Evolutionary conservation across 2,113 vertebrate genomes (phyloP).

Genomic region (Spea multiplicata): DNA sequence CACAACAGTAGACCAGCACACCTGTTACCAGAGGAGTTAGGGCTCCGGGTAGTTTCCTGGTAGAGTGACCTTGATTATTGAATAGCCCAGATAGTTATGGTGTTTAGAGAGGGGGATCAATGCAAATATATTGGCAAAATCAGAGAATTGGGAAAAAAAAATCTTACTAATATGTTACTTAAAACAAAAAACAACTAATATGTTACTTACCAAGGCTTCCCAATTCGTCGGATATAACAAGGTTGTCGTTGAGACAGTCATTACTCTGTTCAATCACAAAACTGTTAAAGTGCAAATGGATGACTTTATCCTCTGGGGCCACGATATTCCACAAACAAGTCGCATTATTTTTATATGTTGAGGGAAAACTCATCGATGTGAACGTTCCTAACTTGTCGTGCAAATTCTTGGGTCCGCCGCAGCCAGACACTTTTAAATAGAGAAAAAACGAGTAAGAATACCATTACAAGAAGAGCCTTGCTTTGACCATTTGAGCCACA

Average conservation of each 20-base stretch:
- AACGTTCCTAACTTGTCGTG: constrained; percentile 3
- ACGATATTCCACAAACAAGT: constrained; percentile 68
- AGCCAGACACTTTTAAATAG: constrained; percentile 27
- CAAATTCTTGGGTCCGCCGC: constrained; percentile 23
- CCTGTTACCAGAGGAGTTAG: too few relatives aligned
- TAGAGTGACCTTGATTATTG: too few relatives aligned
- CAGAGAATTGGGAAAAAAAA: too few relatives aligned
- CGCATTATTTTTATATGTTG: constrained; percentile 62
- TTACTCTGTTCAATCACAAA: constrained; percentile 69
- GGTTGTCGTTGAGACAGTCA: constrained; percentile 63
- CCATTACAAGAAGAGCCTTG: too few relatives aligned
- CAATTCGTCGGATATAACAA: constrained; percentile 58
- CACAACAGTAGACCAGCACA: too few relatives aligned
- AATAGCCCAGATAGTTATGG: too few relatives aligned
- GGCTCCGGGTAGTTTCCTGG: too few relatives aligned
- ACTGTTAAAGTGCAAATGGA: constrained; percentile 64
- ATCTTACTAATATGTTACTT: not conserved
- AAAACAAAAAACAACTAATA: too few relatives aligned
- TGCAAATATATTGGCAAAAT: too few relatives aligned
- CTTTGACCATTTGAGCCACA: too few relatives aligned
- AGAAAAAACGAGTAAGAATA: not conserved
- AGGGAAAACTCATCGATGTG: constrained; percentile 61
- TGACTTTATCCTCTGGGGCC: constrained; percentile 60
- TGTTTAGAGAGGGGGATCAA: too few relatives aligned
- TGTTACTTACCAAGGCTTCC: constrained; percentile 61